These are phyloP conservation scores for Cheumatopsyche charites DNA, from an alignment of 1,140 invertebrate species.

Conservation along the genomic window DNA sequence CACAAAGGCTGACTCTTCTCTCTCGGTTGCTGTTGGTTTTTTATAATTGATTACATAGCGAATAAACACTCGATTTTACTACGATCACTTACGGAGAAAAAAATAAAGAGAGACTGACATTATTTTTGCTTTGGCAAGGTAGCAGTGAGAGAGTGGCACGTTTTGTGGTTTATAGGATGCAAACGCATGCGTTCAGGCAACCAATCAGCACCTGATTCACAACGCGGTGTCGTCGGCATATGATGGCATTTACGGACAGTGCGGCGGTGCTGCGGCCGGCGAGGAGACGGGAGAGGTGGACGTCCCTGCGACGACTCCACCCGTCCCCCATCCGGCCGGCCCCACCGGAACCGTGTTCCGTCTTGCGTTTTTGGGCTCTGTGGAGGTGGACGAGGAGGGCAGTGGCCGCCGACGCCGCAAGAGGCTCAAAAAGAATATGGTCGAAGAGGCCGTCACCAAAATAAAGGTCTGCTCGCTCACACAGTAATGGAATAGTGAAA, in stretches of 20 bases:
- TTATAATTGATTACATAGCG: constrained; percentile 16
- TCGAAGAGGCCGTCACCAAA: constrained; percentile 95
- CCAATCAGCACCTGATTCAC: constrained; percentile 43
- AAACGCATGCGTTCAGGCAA: constrained; percentile 49
- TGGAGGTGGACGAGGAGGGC: constrained; percentile 82
- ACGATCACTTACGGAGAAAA: constrained; percentile 21
- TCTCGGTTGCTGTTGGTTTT: constrained; percentile 36
- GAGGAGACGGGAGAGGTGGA: constrained; percentile 46
- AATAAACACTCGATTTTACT: constrained; percentile 29
- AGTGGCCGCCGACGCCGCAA: constrained; percentile 71
- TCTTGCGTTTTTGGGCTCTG: constrained; percentile 81
- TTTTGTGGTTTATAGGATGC: constrained; percentile 47
- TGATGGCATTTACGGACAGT: constrained; percentile 42
- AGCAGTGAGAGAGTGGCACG: constrained; percentile 45
- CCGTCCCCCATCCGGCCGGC: constrained; percentile 48
- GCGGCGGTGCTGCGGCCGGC: constrained; percentile 30
- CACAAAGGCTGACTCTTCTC: constrained; percentile 43
- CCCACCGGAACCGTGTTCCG: constrained; percentile 77
- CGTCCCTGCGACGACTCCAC: constrained; percentile 17
- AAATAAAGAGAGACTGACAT: constrained; percentile 41
- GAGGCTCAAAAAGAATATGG: constrained; percentile 87
- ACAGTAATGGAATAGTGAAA: constrained; percentile 17
- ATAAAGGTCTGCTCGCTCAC: constrained; percentile 81
- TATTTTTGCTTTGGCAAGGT: constrained; percentile 19
- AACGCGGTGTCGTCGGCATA: constrained; percentile 44